Evolutionary conservation across 2,113 vertebrate species (phyloP).

Genomic region (Opisthocomus hoazin): DNA sequence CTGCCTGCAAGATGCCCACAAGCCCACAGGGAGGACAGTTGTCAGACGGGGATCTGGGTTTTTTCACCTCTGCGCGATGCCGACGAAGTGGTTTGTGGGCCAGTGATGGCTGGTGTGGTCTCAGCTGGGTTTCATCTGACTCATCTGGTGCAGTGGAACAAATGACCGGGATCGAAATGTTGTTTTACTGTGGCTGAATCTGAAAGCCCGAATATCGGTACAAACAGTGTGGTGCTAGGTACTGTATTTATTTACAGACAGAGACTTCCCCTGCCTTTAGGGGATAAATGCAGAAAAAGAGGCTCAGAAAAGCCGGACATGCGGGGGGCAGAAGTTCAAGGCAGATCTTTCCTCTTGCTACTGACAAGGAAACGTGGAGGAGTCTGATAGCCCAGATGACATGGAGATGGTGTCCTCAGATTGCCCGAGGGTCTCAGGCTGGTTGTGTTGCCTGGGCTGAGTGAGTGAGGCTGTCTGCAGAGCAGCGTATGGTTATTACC

Average conservation of each 20-base stretch:
- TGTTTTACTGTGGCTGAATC: conserved; percentile 20
- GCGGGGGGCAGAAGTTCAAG: background rate
- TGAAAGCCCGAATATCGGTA: background rate
- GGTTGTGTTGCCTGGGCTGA: background rate
- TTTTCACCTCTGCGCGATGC: background rate
- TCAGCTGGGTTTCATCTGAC: conserved; percentile 43
- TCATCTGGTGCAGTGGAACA: conserved; percentile 41
- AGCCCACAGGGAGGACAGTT: background rate
- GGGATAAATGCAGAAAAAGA: background rate
- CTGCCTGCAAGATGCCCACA: background rate
- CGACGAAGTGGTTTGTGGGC: background rate
- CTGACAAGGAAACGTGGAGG: background rate
- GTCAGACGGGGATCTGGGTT: background rate
- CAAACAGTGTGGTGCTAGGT: background rate
- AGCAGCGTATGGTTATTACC: background rate
- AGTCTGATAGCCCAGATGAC: background rate
- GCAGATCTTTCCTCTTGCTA: background rate
- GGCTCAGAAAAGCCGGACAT: background rate
- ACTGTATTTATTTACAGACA: background rate
- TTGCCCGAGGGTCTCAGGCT: background rate
- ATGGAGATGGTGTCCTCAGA: background rate
- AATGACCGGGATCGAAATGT: conserved; percentile 12
- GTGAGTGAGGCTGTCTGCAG: background rate
- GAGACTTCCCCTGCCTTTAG: background rate
- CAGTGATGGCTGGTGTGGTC: conserved; percentile 5